Evolutionary conservation across 2,797 vertebrate species (phyloP), one percentile per base, ranked within the genome.

Genomic region (Myotis daubentonii): DNA sequence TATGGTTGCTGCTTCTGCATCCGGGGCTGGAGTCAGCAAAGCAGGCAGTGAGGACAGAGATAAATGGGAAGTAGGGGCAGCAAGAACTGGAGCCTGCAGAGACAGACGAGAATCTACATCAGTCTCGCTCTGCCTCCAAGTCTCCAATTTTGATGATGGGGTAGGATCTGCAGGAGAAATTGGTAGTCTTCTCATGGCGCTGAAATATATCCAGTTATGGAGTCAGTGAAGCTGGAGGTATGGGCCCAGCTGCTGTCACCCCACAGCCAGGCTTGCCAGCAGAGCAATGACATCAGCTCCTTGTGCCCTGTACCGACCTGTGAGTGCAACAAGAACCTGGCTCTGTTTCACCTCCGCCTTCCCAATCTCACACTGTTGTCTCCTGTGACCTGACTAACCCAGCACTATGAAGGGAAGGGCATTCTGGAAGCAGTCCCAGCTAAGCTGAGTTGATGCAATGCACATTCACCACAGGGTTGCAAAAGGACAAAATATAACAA

Each of bases 401-500:
- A 82, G 70, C 78, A 68, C 23, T 33, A 7, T 51, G 8, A 25
- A 85, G 30, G 28, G 38, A 86, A 79, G 81, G 75, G 8, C 91
- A 80, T 87, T 96, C 76, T 89, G 82, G 72, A 89, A 87, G 70
- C 5, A 49, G 38, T 38, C 72, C 44, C 65, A 78, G 25, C 12
- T 88, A n/a, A 91, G 36, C 33, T 65, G 89, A 80, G 19, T 44
- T 15, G 19, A 72, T 66, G 12, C 11, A 66, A 30, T 66, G 68
- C 36, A 79, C 82, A 92, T 51, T 51, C 10, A 87, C 30, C 33
- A 57, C 36, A 66, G 62, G 36, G 25, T 51, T 88, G 57, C 70
- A 72, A 83, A 96, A 88, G 51, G n/a, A 53, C n/a, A 90, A 92
- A 62, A 84, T n/a, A 65, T 6, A 88, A 62, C 23, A 86, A 87